Evolutionary conservation across 2,113 vertebrate genomes (phyloP).

Genomic region (Coryphaenoides rupestris): DNA sequence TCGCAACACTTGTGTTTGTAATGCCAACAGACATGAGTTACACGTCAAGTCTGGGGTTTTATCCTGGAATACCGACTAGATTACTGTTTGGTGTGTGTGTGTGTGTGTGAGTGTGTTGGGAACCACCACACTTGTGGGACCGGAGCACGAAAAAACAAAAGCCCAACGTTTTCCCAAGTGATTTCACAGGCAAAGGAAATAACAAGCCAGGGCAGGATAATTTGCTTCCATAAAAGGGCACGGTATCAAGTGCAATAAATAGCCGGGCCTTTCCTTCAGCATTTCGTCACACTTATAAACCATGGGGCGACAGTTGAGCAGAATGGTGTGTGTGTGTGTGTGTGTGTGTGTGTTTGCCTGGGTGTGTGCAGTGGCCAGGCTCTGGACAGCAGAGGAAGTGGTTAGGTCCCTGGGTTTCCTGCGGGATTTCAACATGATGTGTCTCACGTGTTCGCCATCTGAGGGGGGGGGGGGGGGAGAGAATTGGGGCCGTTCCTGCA

Average conservation of each 20-base stretch:
- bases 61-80: constrained; percentile 7
- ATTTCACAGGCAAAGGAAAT: constrained; percentile 58
- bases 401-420: constrained; percentile 36
- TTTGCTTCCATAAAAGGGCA: constrained; percentile 73
- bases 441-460: constrained; percentile 1
- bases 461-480: not conserved
- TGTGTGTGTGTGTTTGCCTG: too few relatives aligned
- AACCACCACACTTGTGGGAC: constrained; percentile 8
- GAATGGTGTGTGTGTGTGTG: too few relatives aligned
- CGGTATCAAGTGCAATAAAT: constrained; percentile 34
- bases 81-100: constrained; percentile 12
- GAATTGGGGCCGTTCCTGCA: not conserved
- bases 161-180: constrained; percentile 44
- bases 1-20: constrained; percentile 16
- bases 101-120: too few relatives aligned
- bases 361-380: constrained; percentile 10
- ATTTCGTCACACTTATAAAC: not conserved
- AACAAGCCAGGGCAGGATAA: constrained; percentile 32
- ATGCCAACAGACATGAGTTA: constrained; percentile 23
- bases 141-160: constrained; percentile 29
- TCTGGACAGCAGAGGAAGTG: constrained; percentile 17
- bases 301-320: too few relatives aligned
- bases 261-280: constrained; percentile 4
- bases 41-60: constrained; percentile 7
- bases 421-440: constrained; percentile 17